Conservation (phyloP, 2,797 vertebrate genomes). For the Neopelma chrysocephalum region DNA sequence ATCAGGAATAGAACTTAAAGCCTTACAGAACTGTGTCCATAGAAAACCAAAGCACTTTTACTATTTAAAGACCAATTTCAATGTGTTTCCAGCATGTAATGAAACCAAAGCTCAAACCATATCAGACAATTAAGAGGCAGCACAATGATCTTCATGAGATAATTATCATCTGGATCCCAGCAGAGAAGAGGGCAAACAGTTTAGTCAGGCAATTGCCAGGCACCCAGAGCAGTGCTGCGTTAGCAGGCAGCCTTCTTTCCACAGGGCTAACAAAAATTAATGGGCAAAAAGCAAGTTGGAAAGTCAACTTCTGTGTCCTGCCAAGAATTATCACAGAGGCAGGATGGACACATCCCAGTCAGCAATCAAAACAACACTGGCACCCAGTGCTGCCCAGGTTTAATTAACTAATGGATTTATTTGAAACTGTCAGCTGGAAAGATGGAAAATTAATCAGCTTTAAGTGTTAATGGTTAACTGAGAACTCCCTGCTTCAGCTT, state of each 20-base stretch:
- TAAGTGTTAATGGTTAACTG: constrained; percentile 65
- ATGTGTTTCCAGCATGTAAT: accelerated
- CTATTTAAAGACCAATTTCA: not conserved
- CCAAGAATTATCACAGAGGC: not conserved
- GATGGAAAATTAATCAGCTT: constrained; percentile 17
- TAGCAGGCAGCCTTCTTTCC: not conserved
- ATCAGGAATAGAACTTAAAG: not conserved
- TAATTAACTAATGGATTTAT: constrained; percentile 12
- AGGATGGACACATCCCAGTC: not conserved
- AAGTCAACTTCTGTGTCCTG: not conserved
- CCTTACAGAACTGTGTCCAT: not conserved
- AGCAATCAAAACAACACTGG: not conserved
- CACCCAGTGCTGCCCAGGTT: not conserved
- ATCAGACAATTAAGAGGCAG: not conserved
- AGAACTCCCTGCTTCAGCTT: constrained; percentile 1
- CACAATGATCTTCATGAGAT: not conserved
- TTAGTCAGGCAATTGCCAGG: not conserved
- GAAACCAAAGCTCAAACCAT: not conserved
- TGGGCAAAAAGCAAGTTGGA: not conserved
- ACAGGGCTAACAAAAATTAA: not conserved
- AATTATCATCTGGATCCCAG: not conserved
- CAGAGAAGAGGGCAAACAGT: not conserved
- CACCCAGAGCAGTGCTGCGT: not conserved
- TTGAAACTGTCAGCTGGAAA: not conserved
- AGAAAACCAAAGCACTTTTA: not conserved